Base-by-base conservation (phyloP, 2,113 vertebrate genomes). In the Stegostoma tigrinum region DNA sequence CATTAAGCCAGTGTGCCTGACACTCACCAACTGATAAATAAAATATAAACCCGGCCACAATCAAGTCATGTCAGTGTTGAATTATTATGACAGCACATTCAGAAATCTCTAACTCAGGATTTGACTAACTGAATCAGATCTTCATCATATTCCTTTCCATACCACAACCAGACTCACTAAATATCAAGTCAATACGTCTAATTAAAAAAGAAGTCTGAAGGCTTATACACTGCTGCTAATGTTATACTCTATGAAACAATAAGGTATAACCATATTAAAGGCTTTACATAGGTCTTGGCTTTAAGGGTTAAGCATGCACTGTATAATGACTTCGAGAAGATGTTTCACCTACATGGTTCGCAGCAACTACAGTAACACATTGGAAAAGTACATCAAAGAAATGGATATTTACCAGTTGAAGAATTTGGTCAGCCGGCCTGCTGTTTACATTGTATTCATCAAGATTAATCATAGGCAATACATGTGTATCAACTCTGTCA, bases 371-470 rank as follows among this genome's bases (percentile, higher is more conserved):
- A 64, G 89, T 66, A 93, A 66, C 89, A 67, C 34, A 67, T 67
- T 93, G 64, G 64, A 93, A 64, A 93, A 93, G 66, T 64, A 93
- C 61, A 66, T 93, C 61, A 93, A 93, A 93, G 34, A 93, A 66
- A 93, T 67, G 34, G 30, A 93, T 93, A 93, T 93, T 93, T 93
- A 93, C 89, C 89, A 93, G 66, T 93, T 7, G 89, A 66, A 66
- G 89, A 93, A 93, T n/a, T 93, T 93, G 34, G 55, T 64, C 34
- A 24, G 61, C 61, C 89, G 89, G 67, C 89, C 61, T 93, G 87
- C 52, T 90, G 86, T 34, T 91, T 66, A 93, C 21, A n/a, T 93
- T 34, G 66, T n/a, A 17, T 91, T 64, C 55, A 66, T 17, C 89
- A 64, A 64, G 89, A 34, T 66, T 93, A 93, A 93, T 93, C 89